Base-by-base conservation (phyloP, 2,113 vertebrate species). In the Athene noctua region DNA sequence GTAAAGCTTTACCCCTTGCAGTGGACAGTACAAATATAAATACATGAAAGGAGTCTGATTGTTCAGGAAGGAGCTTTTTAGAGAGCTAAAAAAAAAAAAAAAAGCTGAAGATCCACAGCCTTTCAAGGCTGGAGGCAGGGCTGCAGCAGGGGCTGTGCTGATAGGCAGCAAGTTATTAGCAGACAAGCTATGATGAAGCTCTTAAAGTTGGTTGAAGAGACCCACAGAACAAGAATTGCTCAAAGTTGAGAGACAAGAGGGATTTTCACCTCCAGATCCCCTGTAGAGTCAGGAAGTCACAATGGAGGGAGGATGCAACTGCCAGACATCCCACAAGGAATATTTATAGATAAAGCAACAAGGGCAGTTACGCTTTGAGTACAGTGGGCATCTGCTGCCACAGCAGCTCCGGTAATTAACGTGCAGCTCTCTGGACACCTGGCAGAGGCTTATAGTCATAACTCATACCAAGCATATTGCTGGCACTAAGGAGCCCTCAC, bases 11-110 rank as follows among this genome's bases (percentile, higher is more conserved):
- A 96, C 92, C 92, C 87, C 88, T 92, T 55, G 88, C 92, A 91
- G 96, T 8, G 68, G 93, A 61, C 81, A 80, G 94, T 63, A 90
- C 90, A 96, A 92, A 95, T 96, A 97, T 86, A 96, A 97, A 92
- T 44, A 83, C 74, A 75, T 25, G 73, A 70, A 90, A 94, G 73
- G 63, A 93, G 80, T 65, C 47, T 77, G 89, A 80, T 30, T 59
- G 51, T 72, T 93, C 92, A 90, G 82, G 80, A 95, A 92, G 49
- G 52, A 91, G 91, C 27, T 73, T 92, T 96, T 95, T 89, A 92
- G n/a, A 96, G 83, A 91, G 51, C 68, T 75, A 7, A 3, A 4
- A 32, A 29, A 82, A 51, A 82, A 51, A 57, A 38, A 20, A 71
- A 30, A 86, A 62, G 34, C 88, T 84, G 63, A 83, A 94, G 80